Percentiles rank a stretch among this genome's conserved stretches.
Evolutionary conservation across 2,888 invertebrate genomes (phyloP).

Genomic region (Drosophila infuscata): DNA sequence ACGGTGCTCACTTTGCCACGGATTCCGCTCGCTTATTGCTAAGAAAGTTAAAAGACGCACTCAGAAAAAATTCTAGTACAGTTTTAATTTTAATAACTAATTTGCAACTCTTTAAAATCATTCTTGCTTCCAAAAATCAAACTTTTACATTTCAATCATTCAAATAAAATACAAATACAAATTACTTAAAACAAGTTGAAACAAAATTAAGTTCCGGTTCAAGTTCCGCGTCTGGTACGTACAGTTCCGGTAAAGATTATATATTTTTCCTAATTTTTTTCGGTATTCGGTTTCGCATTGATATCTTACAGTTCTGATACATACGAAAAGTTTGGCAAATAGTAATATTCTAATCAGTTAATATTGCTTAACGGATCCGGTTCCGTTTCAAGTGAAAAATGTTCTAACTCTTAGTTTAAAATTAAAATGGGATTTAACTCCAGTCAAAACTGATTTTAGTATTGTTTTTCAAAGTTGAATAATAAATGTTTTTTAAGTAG

Average conservation of each 20-base stretch:
- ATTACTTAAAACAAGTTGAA: background rate
- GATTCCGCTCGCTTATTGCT: conserved; percentile 51
- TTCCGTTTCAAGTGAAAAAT: background rate
- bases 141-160: background rate
- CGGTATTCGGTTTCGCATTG: background rate
- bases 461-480: background rate
- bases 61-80: background rate
- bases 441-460: background rate
- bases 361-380: background rate
- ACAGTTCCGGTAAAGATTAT: background rate
- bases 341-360: background rate
- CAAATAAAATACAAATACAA: background rate
- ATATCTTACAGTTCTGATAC: background rate
- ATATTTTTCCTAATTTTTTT: background rate
- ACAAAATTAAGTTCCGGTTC: background rate
- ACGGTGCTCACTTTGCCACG: conserved; percentile 40
- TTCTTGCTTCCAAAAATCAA: background rate
- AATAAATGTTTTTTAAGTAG: background rate
- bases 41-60: conserved; percentile 58
- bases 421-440: background rate
- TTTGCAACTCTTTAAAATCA: background rate
- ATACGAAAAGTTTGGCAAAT: background rate
- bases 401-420: background rate
- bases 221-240: background rate
- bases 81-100: background rate